Percentiles rank a stretch among this genome's conserved stretches.
Conservation (phyloP, 2,797 vertebrate species). For the Tadarida brasiliensis region DNA sequence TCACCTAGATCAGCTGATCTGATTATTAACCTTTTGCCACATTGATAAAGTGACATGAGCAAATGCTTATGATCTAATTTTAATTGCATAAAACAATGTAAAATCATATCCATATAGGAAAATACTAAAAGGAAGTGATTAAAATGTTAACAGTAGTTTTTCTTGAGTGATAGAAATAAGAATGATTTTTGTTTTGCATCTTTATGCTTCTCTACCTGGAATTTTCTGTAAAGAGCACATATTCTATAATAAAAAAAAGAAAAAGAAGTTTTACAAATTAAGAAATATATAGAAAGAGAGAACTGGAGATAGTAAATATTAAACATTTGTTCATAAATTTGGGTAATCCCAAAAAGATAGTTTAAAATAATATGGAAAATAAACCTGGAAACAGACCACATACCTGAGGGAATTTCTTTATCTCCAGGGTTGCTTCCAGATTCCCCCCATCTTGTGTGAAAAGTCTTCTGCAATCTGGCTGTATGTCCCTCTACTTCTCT, state of each 20-base stretch:
- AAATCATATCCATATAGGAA: neutral
- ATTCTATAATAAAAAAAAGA: neutral
- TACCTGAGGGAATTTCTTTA: neutral
- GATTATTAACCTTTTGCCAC: neutral
- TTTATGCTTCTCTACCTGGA: slow-evolving; percentile 27
- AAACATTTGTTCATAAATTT: neutral
- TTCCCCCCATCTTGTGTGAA: neutral
- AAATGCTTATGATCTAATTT: slow-evolving; percentile 2
- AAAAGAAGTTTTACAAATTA: neutral
- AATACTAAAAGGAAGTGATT: neutral
- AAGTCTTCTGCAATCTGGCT: neutral
- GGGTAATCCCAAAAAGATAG: neutral
- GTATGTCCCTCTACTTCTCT: neutral
- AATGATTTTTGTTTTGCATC: slow-evolving; percentile 42
- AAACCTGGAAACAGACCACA: neutral
- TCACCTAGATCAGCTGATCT: neutral
- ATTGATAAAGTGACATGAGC: neutral
- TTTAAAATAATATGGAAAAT: slow-evolving; percentile 24
- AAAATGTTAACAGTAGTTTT: neutral
- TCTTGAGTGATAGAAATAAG: neutral
- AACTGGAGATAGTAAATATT: neutral
- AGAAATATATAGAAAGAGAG: neutral
- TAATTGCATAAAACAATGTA: slow-evolving; percentile 7
- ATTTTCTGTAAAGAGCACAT: slow-evolving; percentile 33
- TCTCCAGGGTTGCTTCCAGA: neutral